phyloP scores from a whole-genome alignment of 2,113 vertebrate genomes.

The Sebastes schlegelii region DNA sequence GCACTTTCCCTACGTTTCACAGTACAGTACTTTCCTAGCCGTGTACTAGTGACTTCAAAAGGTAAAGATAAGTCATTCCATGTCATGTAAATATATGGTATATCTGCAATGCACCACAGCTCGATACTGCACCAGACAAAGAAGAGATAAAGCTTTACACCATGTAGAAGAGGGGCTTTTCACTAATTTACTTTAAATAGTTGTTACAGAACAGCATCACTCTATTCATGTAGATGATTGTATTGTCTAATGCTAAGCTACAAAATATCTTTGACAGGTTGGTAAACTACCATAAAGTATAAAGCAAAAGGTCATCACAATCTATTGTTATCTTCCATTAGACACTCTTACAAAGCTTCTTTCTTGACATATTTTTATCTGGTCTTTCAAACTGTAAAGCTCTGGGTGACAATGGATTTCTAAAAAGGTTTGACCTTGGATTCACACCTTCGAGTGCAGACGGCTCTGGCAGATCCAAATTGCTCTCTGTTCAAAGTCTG shows the following conservation, averaged over 20 bases:
- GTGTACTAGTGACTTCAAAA: slow-evolving; percentile 32
- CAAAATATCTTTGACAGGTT: slow-evolving; percentile 1
- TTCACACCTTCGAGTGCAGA: slow-evolving; percentile 54
- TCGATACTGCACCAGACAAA: slow-evolving; percentile 24
- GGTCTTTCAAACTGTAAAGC: slow-evolving; percentile 29
- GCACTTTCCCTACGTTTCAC: slow-evolving; percentile 23
- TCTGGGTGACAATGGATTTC: slow-evolving; percentile 58
- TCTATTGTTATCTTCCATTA: slow-evolving; percentile 35
- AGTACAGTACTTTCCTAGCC: slow-evolving; percentile 11
- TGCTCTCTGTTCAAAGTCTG: slow-evolving; percentile 69
- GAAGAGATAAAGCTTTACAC: not conserved
- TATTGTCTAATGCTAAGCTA: not conserved
- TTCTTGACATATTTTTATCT: slow-evolving; percentile 56
- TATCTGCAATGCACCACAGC: slow-evolving; percentile 61
- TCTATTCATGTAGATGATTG: not conserved
- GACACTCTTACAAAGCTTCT: slow-evolving; percentile 16
- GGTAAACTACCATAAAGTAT: slow-evolving; percentile 32
- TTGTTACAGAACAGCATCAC: not conserved
- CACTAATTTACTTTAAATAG: not conserved
- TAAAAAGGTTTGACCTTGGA: slow-evolving; percentile 69
- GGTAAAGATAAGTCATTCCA: slow-evolving; percentile 41
- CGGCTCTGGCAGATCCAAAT: slow-evolving; percentile 58
- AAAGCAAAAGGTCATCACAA: slow-evolving; percentile 41
- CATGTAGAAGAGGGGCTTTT: slow-evolving; percentile 1
- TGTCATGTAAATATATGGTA: slow-evolving; percentile 40